phyloP scores from a whole-genome alignment of 2,113 vertebrate genomes.

The Cavia aperea region DNA sequence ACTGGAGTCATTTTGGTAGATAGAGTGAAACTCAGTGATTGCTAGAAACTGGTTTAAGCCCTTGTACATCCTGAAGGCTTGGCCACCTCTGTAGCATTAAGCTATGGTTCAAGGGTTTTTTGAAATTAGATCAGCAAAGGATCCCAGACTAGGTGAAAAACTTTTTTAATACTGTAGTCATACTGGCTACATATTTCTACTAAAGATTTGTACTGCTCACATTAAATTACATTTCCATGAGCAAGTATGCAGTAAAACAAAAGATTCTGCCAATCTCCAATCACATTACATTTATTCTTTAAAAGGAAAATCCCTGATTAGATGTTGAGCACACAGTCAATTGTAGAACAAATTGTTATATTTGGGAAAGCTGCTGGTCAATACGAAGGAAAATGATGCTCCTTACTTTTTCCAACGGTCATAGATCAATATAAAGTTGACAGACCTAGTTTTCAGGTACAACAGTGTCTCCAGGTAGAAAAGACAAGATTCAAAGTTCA shows the following conservation, averaged over 20 bases:
- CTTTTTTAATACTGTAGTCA: neutral
- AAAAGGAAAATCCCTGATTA: constrained; percentile 45
- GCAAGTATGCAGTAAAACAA: constrained; percentile 5
- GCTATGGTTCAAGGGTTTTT: neutral
- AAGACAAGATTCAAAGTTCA: neutral
- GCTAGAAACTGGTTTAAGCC: neutral
- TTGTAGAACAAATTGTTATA: constrained; percentile 41
- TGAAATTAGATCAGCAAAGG: constrained; percentile 23
- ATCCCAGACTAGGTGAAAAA: neutral
- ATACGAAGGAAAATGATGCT: neutral
- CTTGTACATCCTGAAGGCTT: neutral
- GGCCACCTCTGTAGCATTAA: neutral
- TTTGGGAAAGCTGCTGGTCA: constrained; percentile 16
- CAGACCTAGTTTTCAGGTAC: neutral
- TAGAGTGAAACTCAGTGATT: neutral
- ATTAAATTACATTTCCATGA: constrained; percentile 44
- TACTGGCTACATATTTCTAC: neutral
- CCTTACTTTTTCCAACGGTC: neutral
- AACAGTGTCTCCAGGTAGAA: neutral
- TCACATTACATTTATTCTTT: constrained; percentile 40
- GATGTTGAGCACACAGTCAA: constrained; percentile 33
- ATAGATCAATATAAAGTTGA: neutral
- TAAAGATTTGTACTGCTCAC: constrained; percentile 9
- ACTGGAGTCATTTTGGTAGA: neutral
- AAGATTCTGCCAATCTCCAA: constrained; percentile 38